phyloP scores from a whole-genome alignment of 2,888 invertebrate species.

The Apoda limacodes region DNA sequence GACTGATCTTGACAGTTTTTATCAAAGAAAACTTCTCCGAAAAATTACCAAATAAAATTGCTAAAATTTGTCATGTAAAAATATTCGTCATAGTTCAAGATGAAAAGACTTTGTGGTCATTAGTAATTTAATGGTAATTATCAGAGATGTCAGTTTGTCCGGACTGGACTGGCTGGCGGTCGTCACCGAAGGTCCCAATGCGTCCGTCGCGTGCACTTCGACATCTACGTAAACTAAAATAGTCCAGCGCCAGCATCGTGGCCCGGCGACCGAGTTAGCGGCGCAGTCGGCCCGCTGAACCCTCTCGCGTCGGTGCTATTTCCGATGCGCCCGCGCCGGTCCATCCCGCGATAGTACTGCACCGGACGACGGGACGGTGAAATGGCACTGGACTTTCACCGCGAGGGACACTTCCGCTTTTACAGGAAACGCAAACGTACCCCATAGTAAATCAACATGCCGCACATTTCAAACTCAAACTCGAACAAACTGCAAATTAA shows the following conservation, averaged over 20 bases:
- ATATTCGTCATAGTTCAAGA: too few relatives aligned
- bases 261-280: slow-evolving; percentile 66
- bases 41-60: too few relatives aligned
- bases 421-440: slow-evolving; percentile 52
- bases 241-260: slow-evolving; percentile 48
- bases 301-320: slow-evolving; percentile 67
- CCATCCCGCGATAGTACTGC: slow-evolving; percentile 49
- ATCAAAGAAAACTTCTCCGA: too few relatives aligned
- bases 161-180: too few relatives aligned
- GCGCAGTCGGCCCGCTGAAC: slow-evolving; percentile 58
- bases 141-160: too few relatives aligned
- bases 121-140: too few relatives aligned
- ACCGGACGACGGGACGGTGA: slow-evolving; percentile 53
- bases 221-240: slow-evolving; percentile 67
- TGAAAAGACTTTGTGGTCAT: too few relatives aligned
- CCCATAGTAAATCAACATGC: slow-evolving; percentile 39
- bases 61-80: too few relatives aligned
- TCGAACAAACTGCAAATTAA: slow-evolving; percentile 39
- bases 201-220: slow-evolving; percentile 48
- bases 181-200: background rate
- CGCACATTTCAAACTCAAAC: slow-evolving; percentile 31
- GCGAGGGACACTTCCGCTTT: slow-evolving; percentile 50
- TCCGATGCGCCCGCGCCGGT: slow-evolving; percentile 28
- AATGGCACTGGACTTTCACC: slow-evolving; percentile 63
- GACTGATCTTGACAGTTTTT: too few relatives aligned